Conservation (phyloP, 2,113 vertebrate species). For the Chauna torquata region DNA sequence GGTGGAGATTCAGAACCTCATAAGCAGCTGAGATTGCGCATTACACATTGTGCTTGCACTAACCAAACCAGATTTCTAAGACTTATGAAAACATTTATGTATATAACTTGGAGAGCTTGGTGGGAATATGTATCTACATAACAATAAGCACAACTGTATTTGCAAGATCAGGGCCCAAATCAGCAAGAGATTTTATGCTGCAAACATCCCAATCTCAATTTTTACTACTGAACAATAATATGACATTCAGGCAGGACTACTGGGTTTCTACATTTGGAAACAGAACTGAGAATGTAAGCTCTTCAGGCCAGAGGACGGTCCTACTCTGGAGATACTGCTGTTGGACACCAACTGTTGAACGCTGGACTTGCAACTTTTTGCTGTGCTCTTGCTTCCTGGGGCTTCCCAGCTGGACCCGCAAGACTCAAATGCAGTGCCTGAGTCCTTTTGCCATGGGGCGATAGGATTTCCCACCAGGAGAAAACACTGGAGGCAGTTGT, state of each 20-base stretch:
- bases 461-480: background rate
- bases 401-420: background rate
- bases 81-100: constrained; percentile 6
- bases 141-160: background rate
- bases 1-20: background rate
- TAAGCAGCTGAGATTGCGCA: background rate
- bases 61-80: constrained; percentile 1
- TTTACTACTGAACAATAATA: background rate
- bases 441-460: background rate
- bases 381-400: background rate
- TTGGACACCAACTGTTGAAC: background rate
- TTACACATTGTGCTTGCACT: background rate
- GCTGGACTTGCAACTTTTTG: background rate
- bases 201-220: background rate
- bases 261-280: background rate
- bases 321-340: background rate
- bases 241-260: background rate
- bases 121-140: background rate
- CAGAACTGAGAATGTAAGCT: background rate
- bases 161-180: background rate
- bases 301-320: background rate
- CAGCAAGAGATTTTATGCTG: background rate
- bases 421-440: background rate
- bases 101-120: background rate
- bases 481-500: background rate